Conservation (phyloP, 2,113 vertebrate genomes). For the Callopanchax toddi region DNA sequence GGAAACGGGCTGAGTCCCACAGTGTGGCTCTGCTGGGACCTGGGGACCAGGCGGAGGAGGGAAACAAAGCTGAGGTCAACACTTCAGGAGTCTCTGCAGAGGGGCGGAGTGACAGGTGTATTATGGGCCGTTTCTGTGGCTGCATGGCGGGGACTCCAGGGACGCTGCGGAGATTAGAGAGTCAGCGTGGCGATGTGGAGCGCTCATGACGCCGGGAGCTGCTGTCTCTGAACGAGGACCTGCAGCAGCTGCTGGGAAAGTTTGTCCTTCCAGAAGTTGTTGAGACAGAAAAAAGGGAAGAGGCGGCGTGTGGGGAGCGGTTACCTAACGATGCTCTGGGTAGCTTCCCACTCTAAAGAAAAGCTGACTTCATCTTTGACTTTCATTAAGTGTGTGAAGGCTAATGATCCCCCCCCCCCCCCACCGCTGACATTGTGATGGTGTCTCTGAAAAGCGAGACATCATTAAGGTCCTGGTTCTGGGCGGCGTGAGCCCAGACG, state of each 20-base stretch:
- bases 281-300: constrained; percentile 42
- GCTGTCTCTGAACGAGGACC: not conserved
- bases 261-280: constrained; percentile 26
- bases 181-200: constrained; percentile 35
- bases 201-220: constrained; percentile 13
- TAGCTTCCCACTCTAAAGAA: constrained; percentile 56
- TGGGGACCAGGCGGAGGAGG: constrained; percentile 8
- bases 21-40: constrained; percentile 9
- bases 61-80: constrained; percentile 53
- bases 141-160: constrained; percentile 6
- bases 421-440: constrained; percentile 51
- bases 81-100: constrained; percentile 33
- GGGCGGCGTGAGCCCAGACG: constrained; percentile 19
- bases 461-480: constrained; percentile 59
- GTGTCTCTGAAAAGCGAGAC: constrained; percentile 55
- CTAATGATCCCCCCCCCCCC: constrained; percentile 62
- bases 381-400: constrained; percentile 71
- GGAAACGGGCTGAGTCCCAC: constrained; percentile 38
- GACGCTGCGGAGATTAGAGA: constrained; percentile 36
- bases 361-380: constrained; percentile 70
- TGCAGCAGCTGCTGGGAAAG: constrained; percentile 30
- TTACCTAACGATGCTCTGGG: constrained; percentile 64
- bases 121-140: constrained; percentile 18
- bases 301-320: constrained; percentile 37
- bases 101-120: constrained; percentile 50